Percentiles rank a stretch among this genome's conserved stretches.
Evolutionary conservation across 1,140 invertebrate genomes (phyloP).

Genomic region (Drosophila ogumai): DNA sequence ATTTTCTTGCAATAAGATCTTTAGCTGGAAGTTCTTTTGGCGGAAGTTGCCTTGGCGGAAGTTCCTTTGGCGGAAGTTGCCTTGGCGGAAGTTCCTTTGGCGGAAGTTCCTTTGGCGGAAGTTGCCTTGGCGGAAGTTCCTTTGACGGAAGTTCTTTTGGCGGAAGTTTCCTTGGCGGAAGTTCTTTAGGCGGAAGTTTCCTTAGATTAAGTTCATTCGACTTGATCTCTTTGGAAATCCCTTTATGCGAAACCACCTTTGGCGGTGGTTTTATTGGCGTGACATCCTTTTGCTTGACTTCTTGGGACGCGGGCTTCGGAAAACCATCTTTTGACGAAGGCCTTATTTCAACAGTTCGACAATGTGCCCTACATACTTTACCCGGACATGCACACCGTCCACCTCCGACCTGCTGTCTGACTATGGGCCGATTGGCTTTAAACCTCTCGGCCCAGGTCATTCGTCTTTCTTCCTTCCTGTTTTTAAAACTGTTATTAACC

Average conservation of each 20-base stretch:
- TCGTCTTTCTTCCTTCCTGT: neutral
- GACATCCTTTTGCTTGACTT: neutral
- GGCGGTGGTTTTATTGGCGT: neutral
- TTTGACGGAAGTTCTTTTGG: neutral
- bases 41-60: neutral
- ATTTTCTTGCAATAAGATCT: neutral
- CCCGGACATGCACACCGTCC: no score
- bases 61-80: neutral
- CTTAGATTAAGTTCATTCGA: no score
- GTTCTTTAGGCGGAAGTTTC: neutral
- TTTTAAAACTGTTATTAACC: constrained; percentile 18
- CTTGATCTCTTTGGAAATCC: neutral
- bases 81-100: neutral
- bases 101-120: neutral
- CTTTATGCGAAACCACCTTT: neutral
- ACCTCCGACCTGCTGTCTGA: no score
- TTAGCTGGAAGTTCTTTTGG: neutral
- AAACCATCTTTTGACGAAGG: neutral
- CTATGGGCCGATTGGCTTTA: neutral
- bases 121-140: neutral
- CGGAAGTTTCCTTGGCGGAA: neutral
- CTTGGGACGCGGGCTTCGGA: no score
- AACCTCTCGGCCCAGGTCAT: constrained; percentile 12
- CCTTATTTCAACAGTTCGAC: neutral
- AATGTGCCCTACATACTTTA: neutral